These are phyloP conservation scores for Nothocercus nigrocapillus DNA, from an alignment of 2,113 vertebrate genomes.

Conservation along the genomic window DNA sequence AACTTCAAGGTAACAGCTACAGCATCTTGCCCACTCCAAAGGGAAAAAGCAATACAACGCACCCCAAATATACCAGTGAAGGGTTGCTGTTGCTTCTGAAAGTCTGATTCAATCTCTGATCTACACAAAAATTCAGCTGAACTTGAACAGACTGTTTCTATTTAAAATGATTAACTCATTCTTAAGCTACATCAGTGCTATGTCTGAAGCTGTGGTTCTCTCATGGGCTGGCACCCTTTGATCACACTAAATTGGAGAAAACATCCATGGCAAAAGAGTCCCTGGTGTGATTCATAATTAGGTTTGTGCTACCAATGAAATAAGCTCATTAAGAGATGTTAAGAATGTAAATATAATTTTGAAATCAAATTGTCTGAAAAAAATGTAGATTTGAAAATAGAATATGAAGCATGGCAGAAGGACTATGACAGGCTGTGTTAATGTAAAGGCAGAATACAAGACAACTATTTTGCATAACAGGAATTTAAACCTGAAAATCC, in stretches of 20 bases:
- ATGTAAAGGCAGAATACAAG: slow-evolving; percentile 42
- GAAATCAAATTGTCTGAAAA: slow-evolving; percentile 68
- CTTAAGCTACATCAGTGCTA: not conserved
- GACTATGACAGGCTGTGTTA: slow-evolving; percentile 27
- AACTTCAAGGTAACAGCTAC: not conserved
- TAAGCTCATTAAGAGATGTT: slow-evolving; percentile 69
- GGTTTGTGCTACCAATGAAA: slow-evolving; percentile 52
- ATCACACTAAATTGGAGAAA: slow-evolving; percentile 52
- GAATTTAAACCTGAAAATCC: slow-evolving; percentile 61
- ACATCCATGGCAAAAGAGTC: slow-evolving; percentile 47
- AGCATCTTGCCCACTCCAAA: not conserved
- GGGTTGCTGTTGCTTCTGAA: not conserved
- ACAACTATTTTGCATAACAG: slow-evolving; percentile 61
- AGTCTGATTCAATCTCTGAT: not conserved
- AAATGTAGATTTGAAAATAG: slow-evolving; percentile 62
- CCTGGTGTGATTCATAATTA: slow-evolving; percentile 70
- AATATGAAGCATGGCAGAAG: slow-evolving; percentile 11
- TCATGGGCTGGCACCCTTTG: not conserved
- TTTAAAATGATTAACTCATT: not conserved
- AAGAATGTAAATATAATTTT: slow-evolving; percentile 68
- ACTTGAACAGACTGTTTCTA: not conserved
- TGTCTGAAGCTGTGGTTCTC: not conserved
- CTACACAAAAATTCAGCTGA: not conserved
- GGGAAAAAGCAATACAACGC: not conserved
- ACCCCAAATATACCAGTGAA: not conserved